These are phyloP conservation scores for Drosophila nebulosa DNA, from an alignment of 1,140 invertebrate species.

Conservation along the genomic window DNA sequence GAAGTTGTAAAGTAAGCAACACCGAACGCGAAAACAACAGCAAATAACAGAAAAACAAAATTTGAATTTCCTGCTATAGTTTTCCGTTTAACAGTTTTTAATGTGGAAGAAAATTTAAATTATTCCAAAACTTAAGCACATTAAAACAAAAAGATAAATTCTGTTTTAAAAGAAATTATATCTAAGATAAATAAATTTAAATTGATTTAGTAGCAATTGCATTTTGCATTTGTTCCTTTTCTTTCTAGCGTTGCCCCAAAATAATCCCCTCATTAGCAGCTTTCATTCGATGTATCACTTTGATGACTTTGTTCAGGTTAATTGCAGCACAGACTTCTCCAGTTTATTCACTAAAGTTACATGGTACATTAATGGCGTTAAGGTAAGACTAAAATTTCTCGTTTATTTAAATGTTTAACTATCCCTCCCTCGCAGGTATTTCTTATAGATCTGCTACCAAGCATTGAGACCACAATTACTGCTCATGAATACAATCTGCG, in stretches of 20 bases:
- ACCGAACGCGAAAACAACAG: conserved; percentile 11
- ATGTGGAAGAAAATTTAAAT: not conserved
- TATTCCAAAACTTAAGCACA: not conserved
- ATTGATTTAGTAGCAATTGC: too few relatives aligned
- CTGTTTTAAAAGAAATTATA: too few relatives aligned
- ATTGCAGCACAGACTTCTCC: conserved; percentile 83
- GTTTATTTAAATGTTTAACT: too few relatives aligned
- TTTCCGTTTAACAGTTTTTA: not conserved
- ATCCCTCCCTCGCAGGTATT: conserved; percentile 27
- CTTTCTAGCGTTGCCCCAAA: conserved; percentile 82
- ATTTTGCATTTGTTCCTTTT: conserved; percentile 1
- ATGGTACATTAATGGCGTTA: conserved; percentile 84
- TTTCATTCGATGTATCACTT: conserved; percentile 82
- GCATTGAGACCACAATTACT: conserved; percentile 58
- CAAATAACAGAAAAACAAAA: conserved; percentile 29
- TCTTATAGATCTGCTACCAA: conserved; percentile 47
- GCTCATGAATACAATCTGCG: conserved; percentile 66
- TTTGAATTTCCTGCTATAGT: conserved; percentile 12
- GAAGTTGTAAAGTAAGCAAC: conserved; percentile 57
- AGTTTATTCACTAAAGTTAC: conserved; percentile 83
- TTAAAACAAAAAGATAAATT: too few relatives aligned
- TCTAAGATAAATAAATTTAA: too few relatives aligned
- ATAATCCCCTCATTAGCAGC: conserved; percentile 83
- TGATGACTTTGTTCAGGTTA: conserved; percentile 83
- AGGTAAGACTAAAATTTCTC: conserved; percentile 64